Evolutionary conservation across 2,797 vertebrate species (phyloP).

Genomic region (Intellagama lesueurii): DNA sequence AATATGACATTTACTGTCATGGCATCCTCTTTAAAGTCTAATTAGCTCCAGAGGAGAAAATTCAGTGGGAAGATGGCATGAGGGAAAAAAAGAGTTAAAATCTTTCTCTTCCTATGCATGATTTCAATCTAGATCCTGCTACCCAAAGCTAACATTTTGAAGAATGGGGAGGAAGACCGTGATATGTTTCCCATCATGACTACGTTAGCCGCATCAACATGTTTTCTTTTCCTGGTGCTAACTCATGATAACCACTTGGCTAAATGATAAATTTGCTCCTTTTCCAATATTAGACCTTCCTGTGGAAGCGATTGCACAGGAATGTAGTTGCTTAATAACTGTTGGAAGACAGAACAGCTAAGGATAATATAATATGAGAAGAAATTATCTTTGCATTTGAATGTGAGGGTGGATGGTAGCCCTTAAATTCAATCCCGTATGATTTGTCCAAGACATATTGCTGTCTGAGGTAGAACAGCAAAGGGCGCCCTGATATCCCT

Average conservation of each 20-base stretch:
- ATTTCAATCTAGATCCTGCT: too few relatives aligned
- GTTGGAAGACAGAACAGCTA: neutral
- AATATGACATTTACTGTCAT: too few relatives aligned
- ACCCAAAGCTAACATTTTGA: neutral
- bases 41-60: too few relatives aligned
- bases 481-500: neutral
- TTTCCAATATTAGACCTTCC: neutral
- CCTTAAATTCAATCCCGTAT: neutral
- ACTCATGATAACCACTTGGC: neutral
- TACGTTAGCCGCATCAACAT: neutral
- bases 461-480: neutral
- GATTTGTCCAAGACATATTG: neutral
- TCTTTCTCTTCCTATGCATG: neutral
- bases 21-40: too few relatives aligned
- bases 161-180: neutral
- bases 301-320: neutral
- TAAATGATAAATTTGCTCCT: neutral
- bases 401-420: neutral
- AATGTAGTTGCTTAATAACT: neutral
- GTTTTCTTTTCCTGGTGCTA: neutral
- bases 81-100: neutral
- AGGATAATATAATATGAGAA: neutral
- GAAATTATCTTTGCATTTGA: neutral
- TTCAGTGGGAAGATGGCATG: neutral
- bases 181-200: neutral